Evolutionary conservation across 2,113 vertebrate species (phyloP).

Genomic region (Cololabis saira): DNA sequence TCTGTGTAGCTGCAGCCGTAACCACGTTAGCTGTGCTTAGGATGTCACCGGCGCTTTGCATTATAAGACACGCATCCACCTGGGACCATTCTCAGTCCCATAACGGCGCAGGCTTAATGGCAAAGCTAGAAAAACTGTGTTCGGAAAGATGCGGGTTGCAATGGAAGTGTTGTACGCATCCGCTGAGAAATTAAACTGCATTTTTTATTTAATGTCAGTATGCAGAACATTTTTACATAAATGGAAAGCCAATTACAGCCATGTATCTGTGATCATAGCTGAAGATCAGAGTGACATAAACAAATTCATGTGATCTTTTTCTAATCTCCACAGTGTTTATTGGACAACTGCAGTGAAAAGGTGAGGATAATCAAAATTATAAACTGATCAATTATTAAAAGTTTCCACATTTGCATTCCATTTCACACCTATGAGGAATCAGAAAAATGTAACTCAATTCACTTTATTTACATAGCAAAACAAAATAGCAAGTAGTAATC

Average conservation of each 20-base stretch:
- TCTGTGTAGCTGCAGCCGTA: slow-evolving; percentile 56
- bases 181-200: background rate
- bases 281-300: background rate
- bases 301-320: background rate
- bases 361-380: no score
- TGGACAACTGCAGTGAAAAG: no score
- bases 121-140: slow-evolving; percentile 39
- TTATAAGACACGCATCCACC: slow-evolving; percentile 55
- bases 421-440: no score
- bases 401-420: no score
- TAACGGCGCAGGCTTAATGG: slow-evolving; percentile 42
- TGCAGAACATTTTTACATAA: slow-evolving; percentile 12
- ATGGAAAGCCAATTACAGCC: background rate
- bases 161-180: background rate
- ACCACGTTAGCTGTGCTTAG: slow-evolving; percentile 70
- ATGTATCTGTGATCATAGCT: background rate
- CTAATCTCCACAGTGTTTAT: background rate
- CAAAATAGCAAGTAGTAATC: no score
- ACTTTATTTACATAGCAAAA: no score
- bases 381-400: no score
- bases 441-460: no score
- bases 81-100: slow-evolving; percentile 42
- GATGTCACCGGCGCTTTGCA: slow-evolving; percentile 66
- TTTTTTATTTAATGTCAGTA: slow-evolving; percentile 4
- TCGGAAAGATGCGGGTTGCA: slow-evolving; percentile 9